phyloP scores from a whole-genome alignment of 2,797 vertebrate genomes.

The Poeciliopsis presidionis region DNA sequence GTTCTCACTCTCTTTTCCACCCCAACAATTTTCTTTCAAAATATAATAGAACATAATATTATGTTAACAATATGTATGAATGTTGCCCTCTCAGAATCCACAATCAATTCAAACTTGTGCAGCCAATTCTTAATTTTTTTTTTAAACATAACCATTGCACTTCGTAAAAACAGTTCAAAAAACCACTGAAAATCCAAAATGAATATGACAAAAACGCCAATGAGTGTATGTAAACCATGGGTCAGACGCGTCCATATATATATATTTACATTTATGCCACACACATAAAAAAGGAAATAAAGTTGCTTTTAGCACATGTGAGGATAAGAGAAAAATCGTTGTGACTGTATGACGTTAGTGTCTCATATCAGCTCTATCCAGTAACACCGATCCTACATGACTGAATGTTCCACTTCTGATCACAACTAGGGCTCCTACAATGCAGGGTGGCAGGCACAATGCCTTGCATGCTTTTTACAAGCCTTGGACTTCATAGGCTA shows the following conservation, averaged over 20 bases:
- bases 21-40: too few relatives aligned
- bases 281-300: background rate
- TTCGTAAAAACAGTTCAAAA: background rate
- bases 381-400: conserved; percentile 53
- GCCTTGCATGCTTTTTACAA: conserved; percentile 71
- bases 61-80: background rate
- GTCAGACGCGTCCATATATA: too few relatives aligned
- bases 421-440: conserved; percentile 65
- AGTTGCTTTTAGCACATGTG: conserved; percentile 38
- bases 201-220: background rate
- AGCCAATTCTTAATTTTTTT: background rate
- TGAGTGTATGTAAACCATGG: background rate
- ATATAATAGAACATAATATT: too few relatives aligned
- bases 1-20: too few relatives aligned
- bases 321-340: conserved; percentile 23
- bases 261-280: too few relatives aligned
- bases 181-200: background rate
- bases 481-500: conserved; percentile 48
- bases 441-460: conserved; percentile 56
- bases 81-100: background rate
- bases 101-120: background rate
- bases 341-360: conserved; percentile 63
- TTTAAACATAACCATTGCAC: background rate
- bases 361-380: conserved; percentile 47
- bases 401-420: conserved; percentile 61